Evolutionary conservation across 2,797 vertebrate genomes (phyloP), one percentile per base, ranked within the genome.

Genomic region (Carduelis carduelis): DNA sequence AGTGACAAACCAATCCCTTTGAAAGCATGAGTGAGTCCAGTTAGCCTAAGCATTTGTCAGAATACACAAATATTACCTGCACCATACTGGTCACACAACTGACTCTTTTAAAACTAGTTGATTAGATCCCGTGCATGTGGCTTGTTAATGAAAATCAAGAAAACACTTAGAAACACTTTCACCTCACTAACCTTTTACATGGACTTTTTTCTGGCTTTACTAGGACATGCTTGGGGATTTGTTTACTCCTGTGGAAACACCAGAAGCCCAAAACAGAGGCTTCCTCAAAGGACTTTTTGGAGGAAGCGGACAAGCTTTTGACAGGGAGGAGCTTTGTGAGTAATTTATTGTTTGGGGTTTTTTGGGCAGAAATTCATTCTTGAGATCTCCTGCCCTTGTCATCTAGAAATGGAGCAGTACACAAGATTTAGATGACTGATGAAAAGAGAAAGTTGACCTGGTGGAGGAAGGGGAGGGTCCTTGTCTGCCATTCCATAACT

Each of bases 151-250:
- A 60, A 44, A 68, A 55, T 28, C 24, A 83, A 53, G 49, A 28
- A 50, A 78, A 37, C 8, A 27, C 32, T 23, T 49, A 16, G 35
- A 46, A 34, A 16, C 8, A 10, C 65, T 90, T 71, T 59, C 18
- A 56, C 44, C n/a, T 70, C 66, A 18, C 10, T 30, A 2, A 43
- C 44, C 43, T 80, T 74, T 92, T 10, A 70, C 21, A 5, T 75
- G 49, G 66, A 37, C 13, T 83, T 79, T 84, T 91, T 70, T 80
- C 80, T 97, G 52, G 41, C 75, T 97, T 91, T 92, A 12, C 82
- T 95, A 99, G 99, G 99, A 99, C 90, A 99, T 99, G 99, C 98
- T 99, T 72, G 99, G 99, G 75, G 99, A 99, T 97, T 98, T 99
- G 92, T 99, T 99, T 97, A 99, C 98, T 64, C 98, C 99, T 13